Evolutionary conservation across 2,113 vertebrate species (phyloP).

Genomic region (Oryzias melastigma): DNA sequence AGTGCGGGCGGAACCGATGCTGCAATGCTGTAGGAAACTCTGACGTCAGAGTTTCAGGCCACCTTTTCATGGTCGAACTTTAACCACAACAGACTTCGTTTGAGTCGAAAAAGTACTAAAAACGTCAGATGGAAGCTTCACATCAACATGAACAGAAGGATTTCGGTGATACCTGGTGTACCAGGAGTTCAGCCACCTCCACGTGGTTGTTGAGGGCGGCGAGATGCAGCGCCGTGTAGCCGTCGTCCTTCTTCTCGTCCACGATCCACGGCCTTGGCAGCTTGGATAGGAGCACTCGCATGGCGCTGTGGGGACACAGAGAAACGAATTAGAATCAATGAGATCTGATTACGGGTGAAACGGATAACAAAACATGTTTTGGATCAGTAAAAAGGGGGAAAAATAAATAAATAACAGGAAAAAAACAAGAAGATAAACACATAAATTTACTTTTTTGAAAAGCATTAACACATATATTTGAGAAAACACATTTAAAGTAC

Average conservation of each 20-base stretch:
- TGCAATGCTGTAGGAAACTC: conserved; percentile 24
- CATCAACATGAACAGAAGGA: not conserved
- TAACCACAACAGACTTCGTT: too few species aligned
- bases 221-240: conserved; percentile 95
- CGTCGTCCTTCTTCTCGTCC: conserved; percentile 98
- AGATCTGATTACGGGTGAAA: too few species aligned
- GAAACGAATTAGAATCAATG: not conserved
- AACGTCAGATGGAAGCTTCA: too few species aligned
- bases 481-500: too few species aligned
- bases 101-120: too few species aligned
- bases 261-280: conserved; percentile 97
- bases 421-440: too few species aligned
- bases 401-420: too few species aligned
- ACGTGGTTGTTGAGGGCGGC: conserved; percentile 99
- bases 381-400: too few species aligned
- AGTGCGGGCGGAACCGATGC: conserved; percentile 29
- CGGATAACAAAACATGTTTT: too few species aligned
- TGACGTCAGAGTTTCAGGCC: not conserved
- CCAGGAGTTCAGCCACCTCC: conserved; percentile 95
- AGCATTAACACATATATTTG: too few species aligned
- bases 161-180: conserved; percentile 87
- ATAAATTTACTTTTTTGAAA: too few species aligned
- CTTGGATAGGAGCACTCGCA: conserved; percentile 96
- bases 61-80: not conserved
- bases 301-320: conserved; percentile 81